Base-by-base conservation (phyloP, 2,113 vertebrate genomes). In the Ornithorhynchus anatinus region DNA sequence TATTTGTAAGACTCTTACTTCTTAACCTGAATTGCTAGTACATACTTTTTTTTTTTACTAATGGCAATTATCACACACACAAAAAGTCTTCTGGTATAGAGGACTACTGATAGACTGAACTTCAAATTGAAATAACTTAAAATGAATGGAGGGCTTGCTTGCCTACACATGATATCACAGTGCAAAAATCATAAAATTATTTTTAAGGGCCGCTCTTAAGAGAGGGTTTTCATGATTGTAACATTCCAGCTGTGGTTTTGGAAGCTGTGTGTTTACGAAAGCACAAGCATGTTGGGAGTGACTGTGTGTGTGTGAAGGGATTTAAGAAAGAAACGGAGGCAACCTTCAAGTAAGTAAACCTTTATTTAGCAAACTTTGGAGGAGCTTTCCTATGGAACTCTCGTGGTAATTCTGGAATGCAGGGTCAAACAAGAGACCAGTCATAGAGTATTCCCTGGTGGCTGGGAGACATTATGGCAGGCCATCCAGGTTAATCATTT, bases 391-490 rank as follows among this genome's bases (percentile, higher is more conserved):
- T 90, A 59, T 75, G 84, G 88, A 81, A 84, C 91, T 89, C 77
- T 65, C 64, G 77, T 84, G 91, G 91, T 91, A 75, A 91, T 89
- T 93, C 79, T 92, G 95, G 95, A 94, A 95, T 94, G 94, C 11
- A 19, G 76, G 91, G 89, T 94, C 95, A 94, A 89, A 95, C 94
- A 94, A 94, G 88, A 90, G 91, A 85, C 76, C 86, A 94, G 92
- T 96, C 94, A 93, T 90, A 83, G 89, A 77, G 27, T 84, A 87
- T 93, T 93, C 94, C 87, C 89, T 13, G 16, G 80, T 74, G 90
- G 89, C 91, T 90, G 91, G 68, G 62, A 86, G 54, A 89, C 92
- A 82, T 71, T 62, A 86, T 88, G 91, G 93, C 93, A 69, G 85
- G 72, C 75, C 45, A 80, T 92, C 91, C 92, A 52, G 11, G 77